These are phyloP conservation scores for Pteronotus mesoamericanus DNA, from an alignment of 2,797 vertebrate species.

Conservation along the genomic window DNA sequence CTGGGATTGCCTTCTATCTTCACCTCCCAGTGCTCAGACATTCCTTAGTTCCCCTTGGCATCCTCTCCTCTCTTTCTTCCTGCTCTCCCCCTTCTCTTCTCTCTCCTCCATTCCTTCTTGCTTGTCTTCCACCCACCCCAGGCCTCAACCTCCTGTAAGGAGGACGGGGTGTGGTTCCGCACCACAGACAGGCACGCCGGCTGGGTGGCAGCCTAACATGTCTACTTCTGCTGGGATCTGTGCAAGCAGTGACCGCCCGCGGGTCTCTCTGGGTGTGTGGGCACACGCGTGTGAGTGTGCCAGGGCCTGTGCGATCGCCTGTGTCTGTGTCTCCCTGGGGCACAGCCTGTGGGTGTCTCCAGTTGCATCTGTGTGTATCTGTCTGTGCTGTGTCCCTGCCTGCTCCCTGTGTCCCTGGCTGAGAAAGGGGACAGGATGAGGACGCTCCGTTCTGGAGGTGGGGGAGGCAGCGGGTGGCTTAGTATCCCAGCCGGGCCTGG, in stretches of 20 bases:
- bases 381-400: constrained; percentile 69
- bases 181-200: constrained; percentile 55
- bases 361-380: constrained; percentile 71
- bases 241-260: not conserved
- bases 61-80: not conserved
- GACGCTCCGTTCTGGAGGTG: constrained; percentile 73
- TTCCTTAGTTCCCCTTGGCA: not conserved
- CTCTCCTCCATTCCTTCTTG: not conserved
- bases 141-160: not conserved
- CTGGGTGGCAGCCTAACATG: not conserved
- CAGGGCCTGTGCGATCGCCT: constrained; percentile 15
- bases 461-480: constrained; percentile 71
- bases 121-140: not conserved
- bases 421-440: constrained; percentile 69
- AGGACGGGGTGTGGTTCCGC: constrained; percentile 23
- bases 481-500: constrained; percentile 74
- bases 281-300: not conserved
- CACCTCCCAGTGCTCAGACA: not conserved
- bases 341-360: constrained; percentile 64
- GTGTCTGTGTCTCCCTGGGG: constrained; percentile 60
- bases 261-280: not conserved
- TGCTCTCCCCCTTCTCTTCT: not conserved
- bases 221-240: not conserved
- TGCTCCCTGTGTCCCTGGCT: constrained; percentile 73
- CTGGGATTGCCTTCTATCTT: not conserved